phyloP scores from a whole-genome alignment of 2,888 invertebrate species.

The Drosophila kanekoi region DNA sequence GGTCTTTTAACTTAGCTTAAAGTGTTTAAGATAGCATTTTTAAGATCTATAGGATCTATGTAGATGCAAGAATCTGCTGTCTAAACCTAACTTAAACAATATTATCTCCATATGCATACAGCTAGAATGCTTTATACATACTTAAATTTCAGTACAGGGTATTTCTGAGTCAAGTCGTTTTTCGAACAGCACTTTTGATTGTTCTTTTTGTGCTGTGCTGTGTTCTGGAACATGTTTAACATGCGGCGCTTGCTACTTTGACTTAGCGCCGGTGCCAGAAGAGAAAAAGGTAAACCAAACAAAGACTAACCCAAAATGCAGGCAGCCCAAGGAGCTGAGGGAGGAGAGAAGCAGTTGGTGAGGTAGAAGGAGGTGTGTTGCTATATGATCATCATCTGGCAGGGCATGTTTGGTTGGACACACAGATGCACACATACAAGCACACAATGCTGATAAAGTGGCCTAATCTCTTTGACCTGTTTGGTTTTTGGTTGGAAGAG shows the following conservation, averaged over 20 bases:
- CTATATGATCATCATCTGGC: conserved; percentile 47
- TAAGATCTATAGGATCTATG: too few relatives aligned
- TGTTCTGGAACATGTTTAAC: conserved; percentile 75
- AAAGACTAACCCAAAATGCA: conserved; percentile 50
- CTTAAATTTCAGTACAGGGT: conserved; percentile 5
- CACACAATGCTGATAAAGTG: conserved; percentile 53
- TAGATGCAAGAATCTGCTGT: too few relatives aligned
- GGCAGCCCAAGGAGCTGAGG: conserved; percentile 18
- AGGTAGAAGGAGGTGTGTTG: conserved; percentile 32
- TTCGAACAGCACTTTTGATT: conserved; percentile 1
- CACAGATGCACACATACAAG: conserved; percentile 18
- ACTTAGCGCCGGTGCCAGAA: conserved; percentile 69
- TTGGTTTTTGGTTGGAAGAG: conserved; percentile 29
- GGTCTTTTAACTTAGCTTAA: too few relatives aligned
- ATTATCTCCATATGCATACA: too few relatives aligned
- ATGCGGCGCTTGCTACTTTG: conserved; percentile 74
- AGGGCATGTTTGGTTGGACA: conserved; percentile 33
- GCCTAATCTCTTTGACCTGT: conserved; percentile 74
- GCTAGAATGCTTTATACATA: too few relatives aligned
- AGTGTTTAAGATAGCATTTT: too few relatives aligned
- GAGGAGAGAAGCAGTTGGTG: conserved; percentile 3
- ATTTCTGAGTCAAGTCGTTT: conserved; percentile 1
- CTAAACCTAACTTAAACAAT: too few relatives aligned
- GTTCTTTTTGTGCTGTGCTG: conserved; percentile 35
- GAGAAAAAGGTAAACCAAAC: conserved; percentile 62